phyloP scores from a whole-genome alignment of 2,888 invertebrate genomes.

The Eledone cirrhosa region DNA sequence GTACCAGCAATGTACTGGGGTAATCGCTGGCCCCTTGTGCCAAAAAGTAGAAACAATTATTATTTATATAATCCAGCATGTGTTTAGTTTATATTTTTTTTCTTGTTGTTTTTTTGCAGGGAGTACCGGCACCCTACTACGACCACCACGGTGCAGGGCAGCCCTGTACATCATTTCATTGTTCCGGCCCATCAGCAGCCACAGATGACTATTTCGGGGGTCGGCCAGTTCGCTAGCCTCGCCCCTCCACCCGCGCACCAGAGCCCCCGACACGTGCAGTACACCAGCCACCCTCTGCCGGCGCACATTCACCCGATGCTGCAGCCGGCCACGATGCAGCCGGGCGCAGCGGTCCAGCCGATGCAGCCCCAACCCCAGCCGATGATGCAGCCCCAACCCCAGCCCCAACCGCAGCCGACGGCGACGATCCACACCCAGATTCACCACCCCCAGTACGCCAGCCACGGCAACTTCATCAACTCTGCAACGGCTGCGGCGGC shows the following conservation, averaged over 20 bases:
- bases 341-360: conserved; percentile 44
- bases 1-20: too few relatives aligned
- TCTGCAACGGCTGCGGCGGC: too few relatives aligned
- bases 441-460: conserved; percentile 72
- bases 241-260: conserved; percentile 84
- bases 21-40: too few relatives aligned
- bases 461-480: conserved; percentile 72
- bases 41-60: too few relatives aligned
- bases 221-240: conserved; percentile 59
- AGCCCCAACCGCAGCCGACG: too few relatives aligned
- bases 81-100: neutral
- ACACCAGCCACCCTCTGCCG: conserved; percentile 79
- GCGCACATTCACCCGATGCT: conserved; percentile 76
- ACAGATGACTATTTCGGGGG: conserved; percentile 54
- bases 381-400: conserved; percentile 34
- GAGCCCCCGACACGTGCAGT: conserved; percentile 73
- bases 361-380: conserved; percentile 36
- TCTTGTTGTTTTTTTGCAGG: conserved; percentile 44
- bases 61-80: neutral
- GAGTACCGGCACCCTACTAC: conserved; percentile 72
- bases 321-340: conserved; percentile 53
- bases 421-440: conserved; percentile 60
- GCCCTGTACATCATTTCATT: conserved; percentile 63
- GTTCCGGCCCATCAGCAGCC: conserved; percentile 64
- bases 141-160: conserved; percentile 56